These are phyloP conservation scores for Microtus richardsoni DNA, from an alignment of 2,113 vertebrate species.

Conservation along the genomic window DNA sequence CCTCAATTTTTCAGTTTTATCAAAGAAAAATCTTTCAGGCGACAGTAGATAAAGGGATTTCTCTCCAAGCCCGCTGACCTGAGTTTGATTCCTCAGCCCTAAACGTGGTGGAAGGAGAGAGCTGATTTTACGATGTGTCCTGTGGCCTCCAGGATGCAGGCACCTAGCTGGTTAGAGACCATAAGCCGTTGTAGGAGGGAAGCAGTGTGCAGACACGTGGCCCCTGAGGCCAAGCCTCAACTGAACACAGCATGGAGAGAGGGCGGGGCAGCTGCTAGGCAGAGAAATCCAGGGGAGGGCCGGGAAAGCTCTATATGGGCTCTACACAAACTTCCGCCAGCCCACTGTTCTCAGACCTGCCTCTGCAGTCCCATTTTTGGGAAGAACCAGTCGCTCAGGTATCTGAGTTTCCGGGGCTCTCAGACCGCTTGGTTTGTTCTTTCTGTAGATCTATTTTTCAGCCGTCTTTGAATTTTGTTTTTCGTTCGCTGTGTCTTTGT, in stretches of 20 bases:
- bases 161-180: neutral
- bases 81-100: neutral
- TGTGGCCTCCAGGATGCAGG: too few species aligned
- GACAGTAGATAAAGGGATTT: neutral
- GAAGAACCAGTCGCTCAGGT: neutral
- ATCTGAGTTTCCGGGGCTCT: conserved; percentile 23
- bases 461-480: conserved; percentile 9
- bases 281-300: neutral
- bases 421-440: conserved; percentile 6
- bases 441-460: neutral
- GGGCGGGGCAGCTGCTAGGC: neutral
- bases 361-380: neutral
- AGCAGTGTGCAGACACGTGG: neutral
- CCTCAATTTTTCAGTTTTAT: conserved; percentile 32
- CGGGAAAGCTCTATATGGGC: neutral
- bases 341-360: conserved; percentile 15
- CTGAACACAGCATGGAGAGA: neutral
- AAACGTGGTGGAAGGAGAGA: neutral
- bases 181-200: neutral
- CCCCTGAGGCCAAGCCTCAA: neutral
- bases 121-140: neutral
- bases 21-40: conserved; percentile 14
- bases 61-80: neutral
- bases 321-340: neutral
- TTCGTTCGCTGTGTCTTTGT: conserved; percentile 6